These are phyloP conservation scores for Oscheius myriophilus DNA, from an alignment of 2,888 invertebrate genomes.

Conservation along the genomic window DNA sequence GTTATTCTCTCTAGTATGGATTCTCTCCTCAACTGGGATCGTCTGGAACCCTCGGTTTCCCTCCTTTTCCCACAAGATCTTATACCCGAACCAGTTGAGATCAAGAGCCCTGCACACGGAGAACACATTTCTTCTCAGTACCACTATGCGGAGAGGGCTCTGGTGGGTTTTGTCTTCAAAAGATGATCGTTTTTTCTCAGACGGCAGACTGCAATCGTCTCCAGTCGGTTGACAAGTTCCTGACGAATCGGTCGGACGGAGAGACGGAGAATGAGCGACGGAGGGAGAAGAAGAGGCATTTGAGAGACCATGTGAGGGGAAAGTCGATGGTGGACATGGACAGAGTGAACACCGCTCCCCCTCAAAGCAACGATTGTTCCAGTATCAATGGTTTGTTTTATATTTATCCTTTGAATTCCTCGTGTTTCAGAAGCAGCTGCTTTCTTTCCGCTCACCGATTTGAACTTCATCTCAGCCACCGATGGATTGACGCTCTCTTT, in stretches of 20 bases:
- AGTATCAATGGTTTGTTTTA: neutral
- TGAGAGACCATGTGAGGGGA: slow-evolving; percentile 23
- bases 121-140: too few relatives aligned
- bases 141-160: neutral
- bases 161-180: slow-evolving; percentile 4
- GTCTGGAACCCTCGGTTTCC: slow-evolving; percentile 7
- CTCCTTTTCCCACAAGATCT: slow-evolving; percentile 28
- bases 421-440: slow-evolving; percentile 4
- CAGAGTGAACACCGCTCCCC: neutral
- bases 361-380: too few relatives aligned
- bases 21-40: slow-evolving; percentile 9
- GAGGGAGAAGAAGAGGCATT: slow-evolving; percentile 26
- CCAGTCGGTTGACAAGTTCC: slow-evolving; percentile 13
- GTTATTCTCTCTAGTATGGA: slow-evolving; percentile 11
- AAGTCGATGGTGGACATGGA: slow-evolving; percentile 18
- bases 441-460: slow-evolving; percentile 5
- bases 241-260: slow-evolving; percentile 26
- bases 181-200: slow-evolving; percentile 7
- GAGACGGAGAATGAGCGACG: slow-evolving; percentile 24
- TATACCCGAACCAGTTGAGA: slow-evolving; percentile 7
- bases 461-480: slow-evolving; percentile 16
- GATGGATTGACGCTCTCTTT: slow-evolving; percentile 30
- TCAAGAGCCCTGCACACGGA: slow-evolving; percentile 1
- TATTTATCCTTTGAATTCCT: neutral
- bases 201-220: slow-evolving; percentile 3